Percentiles rank a stretch among this genome's conserved stretches.
Conservation (phyloP, 1,140 invertebrate genomes). For the Caenorhabditis remanei region DNA sequence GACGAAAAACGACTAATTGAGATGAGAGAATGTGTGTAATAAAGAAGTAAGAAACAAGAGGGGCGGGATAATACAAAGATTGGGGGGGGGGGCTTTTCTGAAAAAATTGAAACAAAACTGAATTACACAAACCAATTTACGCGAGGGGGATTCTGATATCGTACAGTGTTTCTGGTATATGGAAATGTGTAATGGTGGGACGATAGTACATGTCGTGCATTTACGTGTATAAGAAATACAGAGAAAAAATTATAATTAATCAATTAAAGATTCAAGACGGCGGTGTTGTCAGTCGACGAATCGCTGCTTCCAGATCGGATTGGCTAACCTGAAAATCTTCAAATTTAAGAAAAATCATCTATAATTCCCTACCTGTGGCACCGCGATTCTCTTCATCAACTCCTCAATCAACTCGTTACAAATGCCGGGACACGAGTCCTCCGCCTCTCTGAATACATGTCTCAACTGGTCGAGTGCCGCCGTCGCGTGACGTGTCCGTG, state of each 20-base stretch:
- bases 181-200: neutral
- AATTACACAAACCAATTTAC: neutral
- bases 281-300: conserved; percentile 70
- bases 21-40: neutral
- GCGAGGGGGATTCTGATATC: too few relatives aligned
- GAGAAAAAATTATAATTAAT: neutral
- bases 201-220: conserved; percentile 35
- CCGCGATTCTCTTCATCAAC: conserved; percentile 72
- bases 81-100: neutral
- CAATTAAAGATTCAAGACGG: conserved; percentile 34
- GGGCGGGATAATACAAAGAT: conserved; percentile 30
- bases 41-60: neutral
- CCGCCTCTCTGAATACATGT: conserved; percentile 70
- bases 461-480: conserved; percentile 71
- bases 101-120: conserved; percentile 10
- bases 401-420: conserved; percentile 76
- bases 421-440: conserved; percentile 72
- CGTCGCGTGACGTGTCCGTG: conserved; percentile 72
- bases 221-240: neutral
- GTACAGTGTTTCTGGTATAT: neutral
- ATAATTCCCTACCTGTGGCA: conserved; percentile 63
- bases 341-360: too few relatives aligned
- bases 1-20: neutral
- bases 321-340: conserved; percentile 60
- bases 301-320: conserved; percentile 59